A percentile compares a stretch with the other conserved stretches of the same genome.
Conservation (phyloP, 2,888 invertebrate genomes). For the Lampropteryx suffumata region DNA sequence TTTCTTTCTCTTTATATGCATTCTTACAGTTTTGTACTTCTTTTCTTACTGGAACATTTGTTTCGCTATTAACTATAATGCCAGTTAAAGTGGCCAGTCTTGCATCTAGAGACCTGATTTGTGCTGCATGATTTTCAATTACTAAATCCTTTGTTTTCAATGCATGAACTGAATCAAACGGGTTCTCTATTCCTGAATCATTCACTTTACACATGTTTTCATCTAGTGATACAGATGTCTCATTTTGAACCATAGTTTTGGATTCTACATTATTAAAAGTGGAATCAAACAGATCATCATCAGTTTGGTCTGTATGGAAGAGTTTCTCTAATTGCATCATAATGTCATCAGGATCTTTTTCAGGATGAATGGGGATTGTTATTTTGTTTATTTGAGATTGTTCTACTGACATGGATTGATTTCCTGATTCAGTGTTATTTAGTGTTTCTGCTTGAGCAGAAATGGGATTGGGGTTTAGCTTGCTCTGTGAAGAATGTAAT, state of each 20-base stretch:
- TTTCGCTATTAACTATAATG: slow-evolving; percentile 47
- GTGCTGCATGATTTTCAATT: slow-evolving; percentile 54
- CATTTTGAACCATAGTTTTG: slow-evolving; percentile 8
- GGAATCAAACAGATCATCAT: slow-evolving; percentile 72
- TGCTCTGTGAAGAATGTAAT: slow-evolving; percentile 17
- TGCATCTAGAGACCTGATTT: slow-evolving; percentile 65
- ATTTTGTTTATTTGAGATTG: slow-evolving; percentile 17
- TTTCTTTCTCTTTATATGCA: slow-evolving; percentile 11
- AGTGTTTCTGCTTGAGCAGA: slow-evolving; percentile 30
- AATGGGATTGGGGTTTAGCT: slow-evolving; percentile 21
- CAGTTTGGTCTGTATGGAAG: slow-evolving; percentile 66
- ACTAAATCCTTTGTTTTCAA: slow-evolving; percentile 35
- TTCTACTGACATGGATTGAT: slow-evolving; percentile 20
- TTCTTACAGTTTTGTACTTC: slow-evolving; percentile 39
- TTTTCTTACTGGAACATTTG: slow-evolving; percentile 23
- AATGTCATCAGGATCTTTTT: slow-evolving; percentile 58
- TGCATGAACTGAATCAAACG: slow-evolving; percentile 26
- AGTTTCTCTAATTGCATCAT: slow-evolving; percentile 71
- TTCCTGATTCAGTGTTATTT: slow-evolving; percentile 22
- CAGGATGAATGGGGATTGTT: slow-evolving; percentile 23
- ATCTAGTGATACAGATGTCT: slow-evolving; percentile 27
- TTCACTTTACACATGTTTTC: slow-evolving; percentile 37
- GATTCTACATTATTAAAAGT: slow-evolving; percentile 48
- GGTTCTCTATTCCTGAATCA: slow-evolving; percentile 27
- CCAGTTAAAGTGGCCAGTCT: slow-evolving; percentile 61